These are phyloP conservation scores for Thamnophis sirtalis DNA, from an alignment of 2,113 vertebrate genomes.

Conservation along the genomic window DNA sequence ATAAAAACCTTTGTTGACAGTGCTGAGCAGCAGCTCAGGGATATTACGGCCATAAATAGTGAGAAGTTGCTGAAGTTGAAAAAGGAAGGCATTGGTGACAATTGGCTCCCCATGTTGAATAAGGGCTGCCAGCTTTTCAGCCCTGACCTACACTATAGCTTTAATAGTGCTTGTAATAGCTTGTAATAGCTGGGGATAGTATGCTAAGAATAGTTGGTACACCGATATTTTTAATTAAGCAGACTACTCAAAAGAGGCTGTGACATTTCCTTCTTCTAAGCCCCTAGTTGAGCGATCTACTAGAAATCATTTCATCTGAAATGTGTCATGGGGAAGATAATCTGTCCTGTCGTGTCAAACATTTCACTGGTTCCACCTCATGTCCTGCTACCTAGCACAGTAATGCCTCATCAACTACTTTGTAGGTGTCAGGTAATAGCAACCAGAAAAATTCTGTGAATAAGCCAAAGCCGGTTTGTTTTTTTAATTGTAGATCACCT, in stretches of 20 bases:
- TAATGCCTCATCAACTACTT: not conserved
- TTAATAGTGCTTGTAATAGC: not conserved
- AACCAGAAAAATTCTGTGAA: not conserved
- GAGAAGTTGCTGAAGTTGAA: not conserved
- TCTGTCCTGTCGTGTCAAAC: not conserved
- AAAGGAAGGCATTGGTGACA: not conserved
- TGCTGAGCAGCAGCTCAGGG: not conserved
- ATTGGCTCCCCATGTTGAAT: not conserved
- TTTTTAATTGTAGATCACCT: not conserved
- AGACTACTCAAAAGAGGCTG: not conserved
- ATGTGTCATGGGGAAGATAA: not conserved
- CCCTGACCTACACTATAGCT: not conserved
- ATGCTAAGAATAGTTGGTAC: not conserved
- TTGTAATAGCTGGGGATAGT: not conserved
- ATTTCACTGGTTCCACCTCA: not conserved
- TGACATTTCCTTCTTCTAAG: not conserved
- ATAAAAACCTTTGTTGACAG: slow-evolving; percentile 1
- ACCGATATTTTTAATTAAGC: not conserved
- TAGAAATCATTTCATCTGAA: not conserved
- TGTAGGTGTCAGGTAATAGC: not conserved
- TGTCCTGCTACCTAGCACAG: not conserved
- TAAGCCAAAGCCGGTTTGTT: not conserved
- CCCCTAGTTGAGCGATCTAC: not conserved
- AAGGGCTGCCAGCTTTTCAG: not conserved
- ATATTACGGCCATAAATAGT: not conserved